Base-by-base conservation (phyloP, 2,888 invertebrate species). In the Anarsia innoxiella region DNA sequence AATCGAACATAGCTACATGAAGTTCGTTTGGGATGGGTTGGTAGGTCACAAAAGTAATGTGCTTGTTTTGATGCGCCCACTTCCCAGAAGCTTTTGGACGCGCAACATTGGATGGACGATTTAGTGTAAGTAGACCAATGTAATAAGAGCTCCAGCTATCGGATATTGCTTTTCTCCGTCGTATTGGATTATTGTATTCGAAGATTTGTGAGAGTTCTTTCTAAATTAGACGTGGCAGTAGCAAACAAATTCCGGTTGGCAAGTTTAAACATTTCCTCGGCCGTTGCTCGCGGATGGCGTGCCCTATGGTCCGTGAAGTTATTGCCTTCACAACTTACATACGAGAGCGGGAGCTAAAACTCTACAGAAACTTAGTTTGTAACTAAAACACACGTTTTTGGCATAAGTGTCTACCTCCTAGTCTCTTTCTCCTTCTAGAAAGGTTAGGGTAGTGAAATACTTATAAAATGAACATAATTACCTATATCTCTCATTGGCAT, bases 281-380 rank as follows among this genome's bases (percentile, higher is more conserved):
- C 56, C 56, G 59, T 63, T 59, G 59, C 53, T 59, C 50, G 59
- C 51, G 30, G 4, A 52, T 51, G 49, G 55, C 58, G 61, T 48
- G 63, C 57, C 56, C 65, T 58, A 66, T 70, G 67, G 66, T 42
- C 69, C 69, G 67, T 71, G 65, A 66, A 65, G 64, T 57, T 68
- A 73, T 68, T 62, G 67, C 69, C 56, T 60, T 56, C 59, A 59
- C 59, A 67, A 67, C 60, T 70, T 71, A 70, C 66, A 64, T 64
- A 61, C 59, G 59, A 27, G 59, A 26, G 15, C 19, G 15, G 31
- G 16, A n/a, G n/a, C n/a, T n/a, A 31, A 40, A 33, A 39, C 25
- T 59, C 61, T 57, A n/a, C n/a, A n/a, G n/a, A n/a, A n/a, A n/a
- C n/a, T n/a, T n/a, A n/a, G n/a, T n/a, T n/a, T n/a, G n/a, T n/a